Percentiles rank a stretch among this genome's conserved stretches.
Evolutionary conservation across 2,113 vertebrate genomes (phyloP).

Genomic region (Atlantisia rogersi): DNA sequence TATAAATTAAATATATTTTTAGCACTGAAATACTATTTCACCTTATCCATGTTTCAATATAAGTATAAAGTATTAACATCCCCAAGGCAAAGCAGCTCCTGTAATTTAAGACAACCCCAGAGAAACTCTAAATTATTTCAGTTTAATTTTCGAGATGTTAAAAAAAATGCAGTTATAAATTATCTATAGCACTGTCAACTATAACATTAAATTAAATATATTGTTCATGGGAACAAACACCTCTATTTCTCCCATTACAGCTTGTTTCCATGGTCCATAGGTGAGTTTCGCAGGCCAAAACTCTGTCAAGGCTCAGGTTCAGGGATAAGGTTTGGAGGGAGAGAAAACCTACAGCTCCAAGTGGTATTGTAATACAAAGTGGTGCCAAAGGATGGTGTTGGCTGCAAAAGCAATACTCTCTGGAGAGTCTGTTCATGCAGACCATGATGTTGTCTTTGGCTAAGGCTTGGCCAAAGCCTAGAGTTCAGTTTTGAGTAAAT

Average conservation of each 20-base stretch:
- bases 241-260: background rate
- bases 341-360: background rate
- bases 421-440: background rate
- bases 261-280: background rate
- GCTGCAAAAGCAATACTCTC: background rate
- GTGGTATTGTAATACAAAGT: background rate
- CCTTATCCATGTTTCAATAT: background rate
- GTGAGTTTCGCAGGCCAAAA: background rate
- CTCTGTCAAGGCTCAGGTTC: background rate
- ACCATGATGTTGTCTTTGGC: background rate
- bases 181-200: background rate
- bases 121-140: background rate
- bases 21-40: conserved; percentile 12
- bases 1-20: background rate
- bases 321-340: background rate
- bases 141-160: background rate
- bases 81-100: background rate
- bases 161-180: background rate
- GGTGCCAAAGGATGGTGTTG: background rate
- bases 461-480: background rate
- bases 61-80: background rate
- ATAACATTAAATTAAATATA: background rate
- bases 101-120: background rate
- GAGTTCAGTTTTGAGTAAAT: background rate
- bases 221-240: background rate